These are phyloP conservation scores for Monopis laevigella DNA, from an alignment of 2,888 invertebrate genomes.

Conservation along the genomic window DNA sequence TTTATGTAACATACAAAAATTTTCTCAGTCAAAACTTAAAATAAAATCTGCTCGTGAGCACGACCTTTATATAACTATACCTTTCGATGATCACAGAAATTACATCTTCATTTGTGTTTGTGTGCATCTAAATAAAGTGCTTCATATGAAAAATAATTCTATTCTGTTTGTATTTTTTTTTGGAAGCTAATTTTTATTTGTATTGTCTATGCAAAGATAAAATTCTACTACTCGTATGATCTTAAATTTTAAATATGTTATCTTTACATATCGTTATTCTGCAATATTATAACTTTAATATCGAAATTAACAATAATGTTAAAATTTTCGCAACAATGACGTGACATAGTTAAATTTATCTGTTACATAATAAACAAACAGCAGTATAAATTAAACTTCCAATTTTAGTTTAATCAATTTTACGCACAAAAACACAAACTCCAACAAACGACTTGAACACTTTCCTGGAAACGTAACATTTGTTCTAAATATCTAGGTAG, in stretches of 20 bases:
- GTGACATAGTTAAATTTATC: not conserved
- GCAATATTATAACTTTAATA: no score
- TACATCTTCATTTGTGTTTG: slow-evolving; percentile 31
- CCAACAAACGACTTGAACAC: slow-evolving; percentile 44
- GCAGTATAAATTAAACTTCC: not conserved
- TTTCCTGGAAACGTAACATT: slow-evolving; percentile 64
- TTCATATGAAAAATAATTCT: not conserved
- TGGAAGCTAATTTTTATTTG: slow-evolving; percentile 20
- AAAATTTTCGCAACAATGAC: no score
- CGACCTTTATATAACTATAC: slow-evolving; percentile 47
- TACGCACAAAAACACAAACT: slow-evolving; percentile 29
- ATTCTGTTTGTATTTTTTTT: slow-evolving; percentile 15
- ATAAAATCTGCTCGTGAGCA: slow-evolving; percentile 49
- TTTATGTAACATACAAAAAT: slow-evolving; percentile 49
- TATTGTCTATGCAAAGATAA: slow-evolving; percentile 32
- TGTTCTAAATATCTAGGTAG: slow-evolving; percentile 60
- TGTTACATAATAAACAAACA: not conserved
- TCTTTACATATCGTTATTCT: no score
- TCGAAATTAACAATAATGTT: no score
- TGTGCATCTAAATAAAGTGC: slow-evolving; percentile 22
- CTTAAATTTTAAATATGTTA: no score
- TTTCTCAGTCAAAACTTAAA: slow-evolving; percentile 50
- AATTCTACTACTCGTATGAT: no score
- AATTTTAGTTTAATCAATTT: not conserved
- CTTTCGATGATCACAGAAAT: slow-evolving; percentile 62